These are phyloP conservation scores for Mormoops blainvillei DNA, from an alignment of 2,113 vertebrate genomes.

Conservation along the genomic window DNA sequence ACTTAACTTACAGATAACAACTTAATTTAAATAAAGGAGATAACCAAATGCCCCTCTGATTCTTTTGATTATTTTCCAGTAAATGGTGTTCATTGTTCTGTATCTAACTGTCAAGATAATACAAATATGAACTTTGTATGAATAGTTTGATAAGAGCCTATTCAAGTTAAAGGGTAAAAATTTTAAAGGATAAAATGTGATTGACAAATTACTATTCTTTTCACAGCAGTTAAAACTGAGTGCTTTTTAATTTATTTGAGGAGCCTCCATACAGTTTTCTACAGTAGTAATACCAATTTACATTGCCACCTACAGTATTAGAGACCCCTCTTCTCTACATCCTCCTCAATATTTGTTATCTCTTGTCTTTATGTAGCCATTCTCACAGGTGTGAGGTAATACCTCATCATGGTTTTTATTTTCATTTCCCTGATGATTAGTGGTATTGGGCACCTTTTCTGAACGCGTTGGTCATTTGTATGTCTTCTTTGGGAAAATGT, in stretches of 20 bases:
- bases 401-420: not conserved
- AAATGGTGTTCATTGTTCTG: not conserved
- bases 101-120: not conserved
- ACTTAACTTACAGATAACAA: not conserved
- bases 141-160: not conserved
- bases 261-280: not conserved
- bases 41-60: not conserved
- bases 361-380: not conserved
- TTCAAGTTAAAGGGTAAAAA: not conserved
- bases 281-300: not conserved
- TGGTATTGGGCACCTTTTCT: not conserved
- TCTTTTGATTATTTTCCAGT: not conserved
- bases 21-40: not conserved
- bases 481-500: not conserved
- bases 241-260: not conserved
- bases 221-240: not conserved
- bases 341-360: not conserved
- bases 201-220: not conserved
- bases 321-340: not conserved
- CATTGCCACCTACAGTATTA: not conserved
- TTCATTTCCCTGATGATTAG: not conserved
- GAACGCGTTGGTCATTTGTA: not conserved
- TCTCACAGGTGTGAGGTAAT: not conserved
- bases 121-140: not conserved
- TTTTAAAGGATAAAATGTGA: not conserved